A percentile compares a stretch with the other conserved stretches of the same genome.
These are phyloP conservation scores for Anser cygnoides DNA, from an alignment of 2,113 vertebrate species.

Conservation along the genomic window DNA sequence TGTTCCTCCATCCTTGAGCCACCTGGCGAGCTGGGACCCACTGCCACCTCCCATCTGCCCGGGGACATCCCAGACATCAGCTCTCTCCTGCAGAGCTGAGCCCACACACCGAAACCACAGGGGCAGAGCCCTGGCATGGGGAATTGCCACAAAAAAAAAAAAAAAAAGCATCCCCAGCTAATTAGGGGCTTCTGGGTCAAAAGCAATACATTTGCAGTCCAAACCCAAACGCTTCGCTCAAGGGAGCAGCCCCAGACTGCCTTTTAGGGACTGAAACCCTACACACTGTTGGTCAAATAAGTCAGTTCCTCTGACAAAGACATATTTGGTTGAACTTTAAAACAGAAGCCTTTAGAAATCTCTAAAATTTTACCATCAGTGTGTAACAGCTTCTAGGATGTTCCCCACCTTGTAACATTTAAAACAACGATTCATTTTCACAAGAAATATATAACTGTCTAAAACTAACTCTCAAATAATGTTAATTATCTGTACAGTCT, in stretches of 20 bases:
- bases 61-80: fast-evolving
- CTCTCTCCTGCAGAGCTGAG: neutral
- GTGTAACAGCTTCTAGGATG: neutral
- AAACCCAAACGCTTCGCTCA: neutral
- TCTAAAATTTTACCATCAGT: slow-evolving; percentile 3
- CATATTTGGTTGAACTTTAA: slow-evolving; percentile 14
- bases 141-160: neutral
- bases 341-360: slow-evolving; percentile 9
- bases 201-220: neutral
- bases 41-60: neutral
- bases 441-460: slow-evolving; percentile 24
- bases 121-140: neutral
- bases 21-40: neutral
- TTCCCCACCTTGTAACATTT: slow-evolving; percentile 15
- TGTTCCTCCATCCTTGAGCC: neutral
- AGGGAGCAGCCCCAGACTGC: neutral
- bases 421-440: slow-evolving; percentile 17
- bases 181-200: neutral
- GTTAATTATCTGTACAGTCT: slow-evolving; percentile 8
- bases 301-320: slow-evolving; percentile 15
- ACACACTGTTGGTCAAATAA: neutral
- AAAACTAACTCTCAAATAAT: slow-evolving; percentile 2
- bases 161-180: neutral
- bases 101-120: neutral
- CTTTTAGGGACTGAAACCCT: neutral